phyloP scores from a whole-genome alignment of 2,797 vertebrate species.

The Sebastes iracundus region DNA sequence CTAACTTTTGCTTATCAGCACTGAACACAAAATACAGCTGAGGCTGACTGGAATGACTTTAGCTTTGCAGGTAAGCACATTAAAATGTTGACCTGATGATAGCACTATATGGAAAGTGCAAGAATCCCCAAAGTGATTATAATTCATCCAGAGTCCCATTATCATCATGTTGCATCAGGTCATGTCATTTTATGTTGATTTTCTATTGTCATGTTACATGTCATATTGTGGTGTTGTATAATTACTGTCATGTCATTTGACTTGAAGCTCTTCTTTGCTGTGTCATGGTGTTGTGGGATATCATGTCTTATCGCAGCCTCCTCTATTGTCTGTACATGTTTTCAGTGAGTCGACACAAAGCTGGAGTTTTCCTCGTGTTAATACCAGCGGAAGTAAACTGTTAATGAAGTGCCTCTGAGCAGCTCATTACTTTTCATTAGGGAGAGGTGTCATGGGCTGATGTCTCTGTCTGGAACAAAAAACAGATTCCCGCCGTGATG shows the following conservation, averaged over 20 bases:
- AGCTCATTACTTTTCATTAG: conserved; percentile 59
- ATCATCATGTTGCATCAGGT: neutral
- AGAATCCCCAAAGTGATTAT: no score
- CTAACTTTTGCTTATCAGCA: neutral
- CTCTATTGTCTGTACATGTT: neutral
- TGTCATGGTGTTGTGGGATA: neutral
- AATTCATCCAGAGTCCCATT: no score
- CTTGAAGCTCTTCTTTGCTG: neutral
- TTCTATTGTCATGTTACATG: neutral
- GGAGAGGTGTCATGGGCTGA: conserved; percentile 45
- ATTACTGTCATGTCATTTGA: neutral
- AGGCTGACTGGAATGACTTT: neutral
- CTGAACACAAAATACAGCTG: neutral
- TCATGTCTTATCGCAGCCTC: neutral
- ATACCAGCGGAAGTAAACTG: conserved; percentile 8
- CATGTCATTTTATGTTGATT: neutral
- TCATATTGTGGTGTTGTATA: neutral
- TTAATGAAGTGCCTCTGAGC: conserved; percentile 40
- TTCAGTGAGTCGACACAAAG: neutral
- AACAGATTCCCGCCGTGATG: conserved; percentile 45
- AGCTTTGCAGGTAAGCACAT: neutral
- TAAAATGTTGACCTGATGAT: neutral
- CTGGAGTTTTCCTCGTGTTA: neutral
- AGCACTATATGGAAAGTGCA: neutral
- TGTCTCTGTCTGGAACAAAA: conserved; percentile 45